phyloP scores from a whole-genome alignment of 2,797 vertebrate species.

The Amniataba percoides region DNA sequence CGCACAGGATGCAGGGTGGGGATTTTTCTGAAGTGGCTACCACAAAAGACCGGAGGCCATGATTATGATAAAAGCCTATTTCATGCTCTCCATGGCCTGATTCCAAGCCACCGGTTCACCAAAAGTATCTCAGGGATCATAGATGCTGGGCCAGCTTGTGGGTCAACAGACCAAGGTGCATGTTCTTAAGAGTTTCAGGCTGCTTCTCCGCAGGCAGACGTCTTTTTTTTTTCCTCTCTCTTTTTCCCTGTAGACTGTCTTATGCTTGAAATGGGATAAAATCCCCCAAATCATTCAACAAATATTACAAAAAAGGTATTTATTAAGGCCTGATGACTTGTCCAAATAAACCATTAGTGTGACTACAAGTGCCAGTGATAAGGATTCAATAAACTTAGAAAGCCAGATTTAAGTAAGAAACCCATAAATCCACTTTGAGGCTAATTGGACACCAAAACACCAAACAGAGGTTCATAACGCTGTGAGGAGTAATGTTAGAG shows the following conservation, averaged over 20 bases:
- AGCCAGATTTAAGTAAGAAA: conserved; percentile 16
- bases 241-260: background rate
- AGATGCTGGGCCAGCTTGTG: conserved; percentile 35
- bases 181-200: conserved; percentile 19
- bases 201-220: conserved; percentile 1
- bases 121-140: conserved; percentile 54
- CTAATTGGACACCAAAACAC: conserved; percentile 6
- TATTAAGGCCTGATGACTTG: background rate
- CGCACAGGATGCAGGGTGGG: conserved; percentile 65
- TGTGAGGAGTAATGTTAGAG: background rate
- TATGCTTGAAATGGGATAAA: background rate
- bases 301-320: background rate
- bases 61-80: conserved; percentile 69
- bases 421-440: background rate
- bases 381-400: conserved; percentile 5
- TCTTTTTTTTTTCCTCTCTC: background rate
- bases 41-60: conserved; percentile 64
- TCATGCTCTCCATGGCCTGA: conserved; percentile 63
- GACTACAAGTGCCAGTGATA: conserved; percentile 1
- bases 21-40: conserved; percentile 63
- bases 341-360: background rate
- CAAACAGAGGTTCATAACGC: conserved; percentile 8
- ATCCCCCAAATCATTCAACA: background rate
- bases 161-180: conserved; percentile 45
- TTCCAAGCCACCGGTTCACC: conserved; percentile 53